Conservation (phyloP, 2,888 invertebrate species). For the Tenthredo notha region DNA sequence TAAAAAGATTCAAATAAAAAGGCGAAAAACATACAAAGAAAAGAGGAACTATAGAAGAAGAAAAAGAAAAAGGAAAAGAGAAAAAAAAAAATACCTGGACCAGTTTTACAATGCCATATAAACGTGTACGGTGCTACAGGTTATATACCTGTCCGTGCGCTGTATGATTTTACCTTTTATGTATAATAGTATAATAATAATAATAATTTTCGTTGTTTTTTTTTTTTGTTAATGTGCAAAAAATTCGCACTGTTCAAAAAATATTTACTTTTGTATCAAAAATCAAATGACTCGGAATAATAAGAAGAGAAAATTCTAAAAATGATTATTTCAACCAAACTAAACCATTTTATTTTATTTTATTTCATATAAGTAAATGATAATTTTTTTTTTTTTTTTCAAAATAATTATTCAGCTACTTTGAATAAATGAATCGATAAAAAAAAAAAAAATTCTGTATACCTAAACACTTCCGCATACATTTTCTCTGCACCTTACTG, state of each 20-base stretch:
- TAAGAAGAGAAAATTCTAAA: background rate
- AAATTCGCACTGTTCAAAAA: background rate
- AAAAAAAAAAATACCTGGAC: background rate
- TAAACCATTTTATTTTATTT: no score
- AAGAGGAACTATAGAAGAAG: background rate
- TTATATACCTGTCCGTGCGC: background rate
- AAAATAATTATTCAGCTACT: no score
- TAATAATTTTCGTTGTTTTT: background rate
- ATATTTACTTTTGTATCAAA: background rate
- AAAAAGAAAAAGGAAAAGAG: background rate
- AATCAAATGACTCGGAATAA: no score
- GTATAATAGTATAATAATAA: background rate
- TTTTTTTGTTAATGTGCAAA: background rate
- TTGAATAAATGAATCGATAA: no score
- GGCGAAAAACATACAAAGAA: background rate
- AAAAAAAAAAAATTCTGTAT: no score
- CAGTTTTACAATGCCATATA: constrained; percentile 37
- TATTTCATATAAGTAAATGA: no score
- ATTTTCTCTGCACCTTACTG: background rate
- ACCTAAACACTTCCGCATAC: no score
- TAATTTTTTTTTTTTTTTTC: no score
- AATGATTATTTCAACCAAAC: no score
- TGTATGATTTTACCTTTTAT: background rate
- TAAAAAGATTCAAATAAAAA: background rate
- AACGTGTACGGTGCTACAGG: background rate